Base-by-base conservation (phyloP, 2,888 invertebrate genomes). In the Ichneumon xanthorius region DNA sequence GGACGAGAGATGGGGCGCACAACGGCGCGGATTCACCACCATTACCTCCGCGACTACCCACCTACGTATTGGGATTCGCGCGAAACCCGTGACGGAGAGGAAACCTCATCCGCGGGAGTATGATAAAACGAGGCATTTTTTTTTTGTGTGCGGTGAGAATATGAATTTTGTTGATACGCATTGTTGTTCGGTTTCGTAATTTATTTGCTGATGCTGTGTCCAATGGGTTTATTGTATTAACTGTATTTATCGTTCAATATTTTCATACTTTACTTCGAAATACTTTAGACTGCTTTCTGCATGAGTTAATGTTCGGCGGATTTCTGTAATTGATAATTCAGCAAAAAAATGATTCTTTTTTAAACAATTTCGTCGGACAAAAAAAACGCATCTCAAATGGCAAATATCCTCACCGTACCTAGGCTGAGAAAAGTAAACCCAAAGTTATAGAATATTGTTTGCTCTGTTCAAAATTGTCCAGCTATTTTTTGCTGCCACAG, bases 1-100 rank as follows among this genome's bases (percentile, higher is more conserved):
- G 63, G 61, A 30, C 55, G 26, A 65, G 37, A 48, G 65, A 63
- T 63, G 14, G 63, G 76, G n/a, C 58, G 68, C 63, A 63, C 61
- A 61, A 78, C 71, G 7, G 48, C 30, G 50, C 22, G 75, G 75
- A 81, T 84, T 67, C 75, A 75, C 75, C 70, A 68, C 22, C 81
- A 80, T 75, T 58, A 26, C 53, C 22, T 26, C 55, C 40, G 11
- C 40, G 37, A 65, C 76, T 26, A 45, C 53, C 48, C 61, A 48
- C 68, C 45, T 48, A 33, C 55, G 40, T 71, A 67, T 80, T 40
- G 9, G 48, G 33, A 53, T 61, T 26, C 40, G 37, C 67, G 53
- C 76, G 76, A 67, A 30, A 26, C 70, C 11, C 40, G 40, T 6
- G 40, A 40, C 40, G 40, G 40, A 30, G 48, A 53, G 9, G 37